These are phyloP conservation scores for Lagopus muta DNA, from an alignment of 2,113 vertebrate genomes.

Conservation along the genomic window DNA sequence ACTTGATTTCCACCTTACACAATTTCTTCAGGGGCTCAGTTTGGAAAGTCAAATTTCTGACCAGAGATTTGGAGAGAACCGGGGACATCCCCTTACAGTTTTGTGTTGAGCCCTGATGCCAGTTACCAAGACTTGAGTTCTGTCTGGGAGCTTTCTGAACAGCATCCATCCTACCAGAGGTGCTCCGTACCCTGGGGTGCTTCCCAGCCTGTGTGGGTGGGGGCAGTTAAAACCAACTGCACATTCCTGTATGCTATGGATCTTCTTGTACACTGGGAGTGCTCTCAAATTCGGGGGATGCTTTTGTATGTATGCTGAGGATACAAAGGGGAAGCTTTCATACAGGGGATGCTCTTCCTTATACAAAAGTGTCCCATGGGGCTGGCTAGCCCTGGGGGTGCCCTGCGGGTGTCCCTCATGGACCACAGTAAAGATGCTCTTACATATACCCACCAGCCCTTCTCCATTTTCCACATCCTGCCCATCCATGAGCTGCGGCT, in stretches of 20 bases:
- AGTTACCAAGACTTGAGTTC: not conserved
- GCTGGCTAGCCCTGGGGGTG: not conserved
- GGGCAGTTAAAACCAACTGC: not conserved
- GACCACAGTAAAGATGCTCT: not conserved
- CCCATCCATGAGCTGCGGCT: not conserved
- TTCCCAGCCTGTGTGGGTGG: not conserved
- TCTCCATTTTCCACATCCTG: not conserved
- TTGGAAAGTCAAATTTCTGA: not conserved
- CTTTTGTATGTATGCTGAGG: too few relatives aligned
- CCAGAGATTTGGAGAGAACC: not conserved
- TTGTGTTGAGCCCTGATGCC: not conserved
- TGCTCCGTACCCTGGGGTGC: rapidly evolving
- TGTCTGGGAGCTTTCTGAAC: not conserved
- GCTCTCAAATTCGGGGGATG: not conserved
- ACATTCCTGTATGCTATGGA: rapidly evolving
- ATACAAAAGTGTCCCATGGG: not conserved
- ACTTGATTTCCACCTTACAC: not conserved
- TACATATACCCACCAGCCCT: rapidly evolving
- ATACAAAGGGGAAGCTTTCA: not conserved
- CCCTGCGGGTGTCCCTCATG: rapidly evolving
- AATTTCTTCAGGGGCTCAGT: not conserved
- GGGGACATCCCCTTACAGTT: not conserved
- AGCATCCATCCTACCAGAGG: rapidly evolving
- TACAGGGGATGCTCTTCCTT: not conserved
- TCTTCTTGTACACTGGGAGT: rapidly evolving